phyloP scores from a whole-genome alignment of 2,797 vertebrate species.

The Uromys caudimaculatus region DNA sequence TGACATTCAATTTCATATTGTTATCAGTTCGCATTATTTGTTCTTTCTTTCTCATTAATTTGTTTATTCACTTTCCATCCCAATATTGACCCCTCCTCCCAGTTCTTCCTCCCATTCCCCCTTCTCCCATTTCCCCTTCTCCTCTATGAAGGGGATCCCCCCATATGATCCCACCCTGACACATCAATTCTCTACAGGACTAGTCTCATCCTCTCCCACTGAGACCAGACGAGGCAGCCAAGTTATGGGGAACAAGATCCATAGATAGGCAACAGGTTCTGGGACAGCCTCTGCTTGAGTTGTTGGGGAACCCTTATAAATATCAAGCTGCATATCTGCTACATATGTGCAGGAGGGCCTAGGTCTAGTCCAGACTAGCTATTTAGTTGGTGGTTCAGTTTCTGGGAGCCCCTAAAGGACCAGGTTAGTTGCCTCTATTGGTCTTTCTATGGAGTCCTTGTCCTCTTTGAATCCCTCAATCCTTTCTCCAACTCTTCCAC shows the following conservation, averaged over 20 bases:
- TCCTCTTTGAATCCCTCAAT: background rate
- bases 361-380: background rate
- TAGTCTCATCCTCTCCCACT: background rate
- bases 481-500: background rate
- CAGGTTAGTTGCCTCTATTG: background rate
- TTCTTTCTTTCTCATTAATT: background rate
- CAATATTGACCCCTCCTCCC: background rate
- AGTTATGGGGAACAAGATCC: background rate
- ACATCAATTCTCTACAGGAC: background rate
- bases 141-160: background rate
- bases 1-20: background rate
- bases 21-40: background rate
- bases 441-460: background rate
- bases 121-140: background rate
- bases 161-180: background rate
- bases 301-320: background rate
- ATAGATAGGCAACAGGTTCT: background rate
- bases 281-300: background rate
- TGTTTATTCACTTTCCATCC: background rate
- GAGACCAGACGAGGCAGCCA: background rate
- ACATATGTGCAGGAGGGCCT: background rate
- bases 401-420: background rate
- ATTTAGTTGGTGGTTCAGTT: background rate
- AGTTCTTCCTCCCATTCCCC: background rate
- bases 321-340: background rate